Conservation (phyloP, 2,888 invertebrate species). For the Schizotus pectinicornis region DNA sequence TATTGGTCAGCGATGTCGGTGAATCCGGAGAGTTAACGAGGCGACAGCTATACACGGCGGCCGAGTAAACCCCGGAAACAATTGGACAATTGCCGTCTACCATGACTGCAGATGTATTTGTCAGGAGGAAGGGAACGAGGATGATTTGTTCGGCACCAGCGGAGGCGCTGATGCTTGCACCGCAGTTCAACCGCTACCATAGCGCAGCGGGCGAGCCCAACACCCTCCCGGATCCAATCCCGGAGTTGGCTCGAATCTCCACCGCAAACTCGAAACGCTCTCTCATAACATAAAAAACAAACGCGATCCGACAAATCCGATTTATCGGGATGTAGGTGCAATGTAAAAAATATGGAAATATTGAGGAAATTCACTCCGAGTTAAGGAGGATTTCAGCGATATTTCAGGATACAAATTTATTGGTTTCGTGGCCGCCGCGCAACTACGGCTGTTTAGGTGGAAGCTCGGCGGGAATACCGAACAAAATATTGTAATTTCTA, state of each 20-base stretch:
- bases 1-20: conserved; percentile 19
- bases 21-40: conserved; percentile 17
- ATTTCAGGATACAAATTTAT: too few species aligned
- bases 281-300: background rate
- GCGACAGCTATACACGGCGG: conserved; percentile 17
- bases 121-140: conserved; percentile 35
- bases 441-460: too few species aligned
- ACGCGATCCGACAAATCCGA: background rate
- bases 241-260: background rate
- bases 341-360: too few species aligned
- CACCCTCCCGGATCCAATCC: background rate
- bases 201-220: background rate
- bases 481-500: too few species aligned
- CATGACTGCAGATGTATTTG: conserved; percentile 49
- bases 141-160: conserved; percentile 46
- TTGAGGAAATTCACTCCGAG: too few species aligned
- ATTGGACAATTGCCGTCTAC: conserved; percentile 44
- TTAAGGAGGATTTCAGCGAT: too few species aligned
- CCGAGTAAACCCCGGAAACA: conserved; percentile 41
- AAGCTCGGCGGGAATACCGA: too few species aligned
- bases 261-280: background rate
- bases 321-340: background rate
- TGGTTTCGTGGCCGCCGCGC: too few species aligned
- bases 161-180: conserved; percentile 41
- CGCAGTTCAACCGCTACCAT: conserved; percentile 34